Base-by-base conservation (phyloP, 2,797 vertebrate species). In the Parauchenoglanis punctatus region DNA sequence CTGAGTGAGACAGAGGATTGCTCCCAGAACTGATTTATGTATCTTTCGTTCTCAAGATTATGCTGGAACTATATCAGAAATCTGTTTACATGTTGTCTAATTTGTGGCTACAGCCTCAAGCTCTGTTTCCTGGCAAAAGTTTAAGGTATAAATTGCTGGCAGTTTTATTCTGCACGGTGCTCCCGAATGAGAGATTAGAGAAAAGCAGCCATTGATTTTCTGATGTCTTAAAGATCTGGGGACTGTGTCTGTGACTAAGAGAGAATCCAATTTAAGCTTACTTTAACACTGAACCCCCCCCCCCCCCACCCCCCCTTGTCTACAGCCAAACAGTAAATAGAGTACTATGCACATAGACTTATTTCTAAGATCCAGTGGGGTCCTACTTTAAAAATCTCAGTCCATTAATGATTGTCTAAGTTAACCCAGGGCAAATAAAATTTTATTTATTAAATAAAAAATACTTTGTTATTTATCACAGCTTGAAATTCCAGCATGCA, bases 121-220 rank as follows among this genome's bases (percentile, higher is more conserved):
- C 35, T 52, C 68, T 70, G 35, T 84, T 84, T 59, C 10, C 44
- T 73, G 68, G 58, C 44, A 44, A 56, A 35, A 18, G 25, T 63
- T 46, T 70, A 81, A 81, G 23, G 44, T 54, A 49, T 70, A 54
- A 63, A 85, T 72, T 63, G 63, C 49, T 84, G 58, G n/a, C 20
- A 54, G 49, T 31, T 85, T 83, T 83, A 86, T 83, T 85, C n/a
- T 65, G 56, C 70, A 83, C 52, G 20, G n/a, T 68, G 68, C 68
- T 82, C 65, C 17, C 23, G 52, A 68, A 86, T 56, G 44, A 86
- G 72, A 83, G 78, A 63, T 52, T 49, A 49, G 31, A 49, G n/a
- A 70, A 78, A 86, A 77, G 68, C 20, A 40, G n/a, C 12, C 59
- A 86, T 78, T 88, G 78, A 86, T 86, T 83, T 88, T 77, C 72